These are phyloP conservation scores for Hipposideros larvatus DNA, from an alignment of 2,797 vertebrate genomes.

Conservation along the genomic window DNA sequence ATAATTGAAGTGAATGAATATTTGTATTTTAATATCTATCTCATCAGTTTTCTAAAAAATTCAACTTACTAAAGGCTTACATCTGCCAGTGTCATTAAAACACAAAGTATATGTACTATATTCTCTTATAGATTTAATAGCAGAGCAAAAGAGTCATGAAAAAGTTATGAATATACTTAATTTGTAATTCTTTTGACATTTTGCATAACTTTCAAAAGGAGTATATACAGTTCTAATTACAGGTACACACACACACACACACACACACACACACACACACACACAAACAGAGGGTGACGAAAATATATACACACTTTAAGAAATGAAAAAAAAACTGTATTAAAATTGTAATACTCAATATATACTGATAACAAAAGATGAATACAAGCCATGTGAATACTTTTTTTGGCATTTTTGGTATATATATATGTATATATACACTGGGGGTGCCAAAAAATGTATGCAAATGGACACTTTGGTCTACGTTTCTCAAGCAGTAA, in stretches of 20 bases:
- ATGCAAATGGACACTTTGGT: no score
- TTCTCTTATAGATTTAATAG: background rate
- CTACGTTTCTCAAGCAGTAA: no score
- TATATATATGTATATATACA: no score
- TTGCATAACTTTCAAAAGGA: background rate
- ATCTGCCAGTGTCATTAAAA: background rate
- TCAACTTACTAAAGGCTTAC: background rate
- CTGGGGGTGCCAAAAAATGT: no score
- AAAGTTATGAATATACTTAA: background rate
- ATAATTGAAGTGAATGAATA: conserved; percentile 23
- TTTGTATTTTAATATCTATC: background rate
- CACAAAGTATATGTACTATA: background rate
- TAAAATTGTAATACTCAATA: no score
- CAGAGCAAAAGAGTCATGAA: background rate
- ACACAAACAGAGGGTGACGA: no score
- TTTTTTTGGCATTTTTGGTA: no score
- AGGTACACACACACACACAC: background rate
- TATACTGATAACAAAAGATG: no score
- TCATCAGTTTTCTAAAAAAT: background rate
- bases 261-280: no score
- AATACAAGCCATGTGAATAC: no score
- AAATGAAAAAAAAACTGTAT: no score
- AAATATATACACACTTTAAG: no score
- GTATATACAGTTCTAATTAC: background rate
- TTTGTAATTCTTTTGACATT: background rate